Base-by-base conservation (phyloP, 2,797 vertebrate species). In the Kryptolebias ocellatus region DNA sequence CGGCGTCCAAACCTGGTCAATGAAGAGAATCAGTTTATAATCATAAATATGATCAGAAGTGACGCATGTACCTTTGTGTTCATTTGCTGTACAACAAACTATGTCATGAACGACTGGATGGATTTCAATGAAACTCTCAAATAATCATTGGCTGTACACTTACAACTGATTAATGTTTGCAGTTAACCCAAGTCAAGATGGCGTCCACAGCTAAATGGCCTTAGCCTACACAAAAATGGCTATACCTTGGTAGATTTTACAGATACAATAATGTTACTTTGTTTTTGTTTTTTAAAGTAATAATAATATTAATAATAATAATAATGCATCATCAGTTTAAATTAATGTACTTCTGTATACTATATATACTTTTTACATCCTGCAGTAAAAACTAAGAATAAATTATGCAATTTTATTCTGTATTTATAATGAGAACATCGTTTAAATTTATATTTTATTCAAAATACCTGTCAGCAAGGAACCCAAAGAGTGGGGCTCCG, bases 391-490 rank as follows among this genome's bases (percentile, higher is more conserved):
- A 34, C 31, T 2, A 34, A 34, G 4, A 34, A 4, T 34, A 34
- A 34, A 34, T 34, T 34, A 4, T 34, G 31, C 20, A 24, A 2
- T 24, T 24, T 24, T 24, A 24, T 24, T 24, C 9, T 37, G 6
- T 2, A 8, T 8, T 37, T 10, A 10, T 2, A 7, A 31, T 2
- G 46, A 54, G 54, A 5, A 17, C 0, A 24, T 27, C 4, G 5
- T 16, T 5, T 45, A 14, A 45, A 5, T 20, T 2, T 6, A 20
- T 4, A 37, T 47, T 37, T 29, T 2, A 18, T 49, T 2, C n/a
- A 12, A 31, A 65, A 46, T 58, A 94, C 94, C 90, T 92, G 85
- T 94, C 92, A 79, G 93, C 93, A 47, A 95, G 84, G 74, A 78
- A 92, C 29, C 94, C 93, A 76, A 91, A 94, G 10, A 90, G 29